These are phyloP conservation scores for Tretioscincus oriximinensis DNA, from an alignment of 2,113 vertebrate genomes.

Conservation along the genomic window DNA sequence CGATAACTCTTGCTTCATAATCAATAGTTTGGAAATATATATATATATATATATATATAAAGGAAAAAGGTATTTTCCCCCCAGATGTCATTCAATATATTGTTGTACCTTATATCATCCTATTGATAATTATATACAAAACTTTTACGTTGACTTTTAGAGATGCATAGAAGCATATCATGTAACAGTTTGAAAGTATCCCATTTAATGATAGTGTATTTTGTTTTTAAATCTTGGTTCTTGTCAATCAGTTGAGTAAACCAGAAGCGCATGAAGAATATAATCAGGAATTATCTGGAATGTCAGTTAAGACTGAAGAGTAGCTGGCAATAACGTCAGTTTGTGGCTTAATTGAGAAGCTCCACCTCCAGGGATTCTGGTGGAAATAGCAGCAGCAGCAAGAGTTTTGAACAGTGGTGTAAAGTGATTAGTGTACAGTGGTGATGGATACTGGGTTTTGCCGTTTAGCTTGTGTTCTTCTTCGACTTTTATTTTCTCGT, in stretches of 20 bases:
- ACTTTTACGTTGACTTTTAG: conserved; percentile 75
- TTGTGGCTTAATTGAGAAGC: conserved; percentile 63
- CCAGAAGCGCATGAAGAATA: conserved; percentile 72
- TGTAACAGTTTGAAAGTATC: conserved; percentile 69
- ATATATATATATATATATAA: conserved; percentile 56
- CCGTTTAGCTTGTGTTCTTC: conserved; percentile 82
- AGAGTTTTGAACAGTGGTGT: conserved; percentile 68
- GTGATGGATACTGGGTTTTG: conserved; percentile 72
- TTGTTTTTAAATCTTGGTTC: conserved; percentile 55
- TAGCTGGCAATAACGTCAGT: conserved; percentile 70
- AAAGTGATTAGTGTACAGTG: conserved; percentile 78
- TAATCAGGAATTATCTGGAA: conserved; percentile 73
- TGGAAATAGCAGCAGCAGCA: conserved; percentile 90
- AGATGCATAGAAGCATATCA: conserved; percentile 74
- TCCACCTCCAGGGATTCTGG: conserved; percentile 72
- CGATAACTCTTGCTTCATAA: conserved; percentile 72
- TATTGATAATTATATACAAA: conserved; percentile 80
- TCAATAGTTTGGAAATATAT: conserved; percentile 73
- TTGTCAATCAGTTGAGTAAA: conserved; percentile 70
- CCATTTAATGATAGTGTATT: conserved; percentile 61
- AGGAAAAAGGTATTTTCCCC: conserved; percentile 64
- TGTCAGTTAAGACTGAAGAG: conserved; percentile 74
- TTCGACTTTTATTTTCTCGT: conserved; percentile 86
- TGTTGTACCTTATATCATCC: conserved; percentile 75
- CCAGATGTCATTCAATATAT: conserved; percentile 73